Evolutionary conservation across 1,140 invertebrate genomes (phyloP), one percentile per base, ranked within the genome.

Genomic region (Panulirus ornatus): DNA sequence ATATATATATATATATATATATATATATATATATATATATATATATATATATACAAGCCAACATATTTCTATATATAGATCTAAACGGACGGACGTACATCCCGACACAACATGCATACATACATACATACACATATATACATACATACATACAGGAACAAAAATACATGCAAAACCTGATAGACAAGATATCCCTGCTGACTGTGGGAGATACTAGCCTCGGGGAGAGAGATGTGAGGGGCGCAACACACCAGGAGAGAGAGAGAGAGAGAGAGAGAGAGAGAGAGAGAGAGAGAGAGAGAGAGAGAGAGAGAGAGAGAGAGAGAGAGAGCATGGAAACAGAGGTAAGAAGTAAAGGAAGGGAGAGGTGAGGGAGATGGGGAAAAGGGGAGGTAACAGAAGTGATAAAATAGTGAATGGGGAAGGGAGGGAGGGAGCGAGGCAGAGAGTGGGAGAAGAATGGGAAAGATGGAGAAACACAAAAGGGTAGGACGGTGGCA

Each of bases 201-300:
- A 38, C 0, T 42, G 44, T 27, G 54, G 44, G 51, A n/a, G 27
- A 51, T 8, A 22, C 1, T 3, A 47, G 3, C 22, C 5, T 3
- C 0, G 27, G 42, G 30, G 44, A 9, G 9, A 30, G 8, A 47
- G 73, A 76, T 5, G 30, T 16, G 34, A n/a, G n/a, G 44, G 54
- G 78, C 51, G 44, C 51, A 42, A 54, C 8, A 34, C 8, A 27
- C 42, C 51, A 42, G 27, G n/a, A 27, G 27, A 58, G 11, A 14
- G n/a, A 34, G 47, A 58, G 47, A 42, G 44, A 34, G 78, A 58
- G 78, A 58, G 44, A 54, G 78, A 81, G 78, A 54, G 44, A 81
- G 51, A 81, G 78, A 44, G 78, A 81, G 38, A 40, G 38, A 54
- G 38, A 30, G 78, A 54, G 38, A 54, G 78, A 81, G 44, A 34